Evolutionary conservation across 2,797 vertebrate species (phyloP).

Genomic region (Rhinogobio ventralis): DNA sequence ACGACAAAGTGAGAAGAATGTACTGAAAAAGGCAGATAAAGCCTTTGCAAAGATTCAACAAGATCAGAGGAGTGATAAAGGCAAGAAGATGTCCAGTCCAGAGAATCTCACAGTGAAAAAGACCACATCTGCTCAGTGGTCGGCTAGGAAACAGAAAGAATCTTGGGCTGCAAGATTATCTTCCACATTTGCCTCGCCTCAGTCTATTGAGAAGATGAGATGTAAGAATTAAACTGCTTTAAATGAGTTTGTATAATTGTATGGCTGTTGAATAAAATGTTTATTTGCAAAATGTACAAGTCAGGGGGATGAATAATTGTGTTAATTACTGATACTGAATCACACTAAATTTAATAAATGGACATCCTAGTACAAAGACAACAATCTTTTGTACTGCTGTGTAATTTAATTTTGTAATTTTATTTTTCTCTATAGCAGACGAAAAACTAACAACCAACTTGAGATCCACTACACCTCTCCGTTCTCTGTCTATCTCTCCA

Average conservation of each 20-base stretch:
- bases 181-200: slow-evolving; percentile 64
- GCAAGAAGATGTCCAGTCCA: slow-evolving; percentile 6
- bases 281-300: neutral
- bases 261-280: neutral
- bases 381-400: neutral
- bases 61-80: slow-evolving; percentile 38
- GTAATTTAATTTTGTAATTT: neutral
- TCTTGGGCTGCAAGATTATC: slow-evolving; percentile 58
- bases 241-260: neutral
- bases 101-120: slow-evolving; percentile 23
- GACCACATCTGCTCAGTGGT: slow-evolving; percentile 48
- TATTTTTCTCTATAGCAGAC: slow-evolving; percentile 73
- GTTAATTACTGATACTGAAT: neutral
- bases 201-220: slow-evolving; percentile 84
- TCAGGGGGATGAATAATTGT: neutral
- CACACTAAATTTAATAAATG: neutral
- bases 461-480: slow-evolving; percentile 68
- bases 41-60: neutral
- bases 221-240: slow-evolving; percentile 75
- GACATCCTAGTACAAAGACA: neutral
- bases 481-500: slow-evolving; percentile 67
- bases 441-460: slow-evolving; percentile 72
- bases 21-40: slow-evolving; percentile 33
- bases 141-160: slow-evolving; percentile 63
- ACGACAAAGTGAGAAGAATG: slow-evolving; percentile 27